phyloP scores from a whole-genome alignment of 2,113 vertebrate genomes.

The Fregata magnificens region DNA sequence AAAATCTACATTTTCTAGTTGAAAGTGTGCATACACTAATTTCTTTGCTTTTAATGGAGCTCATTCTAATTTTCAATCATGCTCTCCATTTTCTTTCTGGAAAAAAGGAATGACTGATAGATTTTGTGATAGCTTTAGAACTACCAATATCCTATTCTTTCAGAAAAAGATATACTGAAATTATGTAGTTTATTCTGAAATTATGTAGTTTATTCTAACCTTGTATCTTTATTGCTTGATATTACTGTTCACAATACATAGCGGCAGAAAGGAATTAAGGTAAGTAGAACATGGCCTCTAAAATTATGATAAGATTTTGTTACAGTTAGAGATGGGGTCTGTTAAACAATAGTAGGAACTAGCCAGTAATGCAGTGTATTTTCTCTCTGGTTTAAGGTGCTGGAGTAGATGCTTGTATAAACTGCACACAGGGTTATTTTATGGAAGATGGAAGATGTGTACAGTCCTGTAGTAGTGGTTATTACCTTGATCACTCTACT shows the following conservation, averaged over 20 bases:
- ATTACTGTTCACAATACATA: too few species aligned
- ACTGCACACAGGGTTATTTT: constrained; percentile 87
- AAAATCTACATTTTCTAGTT: not conserved
- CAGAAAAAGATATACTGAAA: too few species aligned
- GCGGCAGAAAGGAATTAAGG: too few species aligned
- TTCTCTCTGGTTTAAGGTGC: constrained; percentile 77
- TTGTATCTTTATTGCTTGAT: too few species aligned
- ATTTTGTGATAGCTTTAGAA: too few species aligned
- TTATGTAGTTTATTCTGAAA: too few species aligned
- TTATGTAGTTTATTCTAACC: too few species aligned
- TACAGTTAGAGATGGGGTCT: not conserved
- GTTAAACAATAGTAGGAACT: not conserved
- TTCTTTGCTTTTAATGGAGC: too few species aligned
- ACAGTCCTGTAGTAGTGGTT: constrained; percentile 82
- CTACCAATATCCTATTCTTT: too few species aligned
- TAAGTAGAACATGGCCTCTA: not conserved
- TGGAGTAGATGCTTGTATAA: constrained; percentile 88
- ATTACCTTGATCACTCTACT: constrained; percentile 85
- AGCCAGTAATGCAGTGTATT: not conserved
- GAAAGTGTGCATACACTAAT: not conserved
- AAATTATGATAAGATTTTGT: not conserved
- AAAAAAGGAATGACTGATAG: too few species aligned
- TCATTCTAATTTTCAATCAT: too few species aligned
- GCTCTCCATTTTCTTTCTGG: too few species aligned
- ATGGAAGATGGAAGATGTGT: constrained; percentile 95